Evolutionary conservation across 2,113 vertebrate genomes (phyloP), one percentile per base, ranked within the genome.

Genomic region (Phaetusa simplex): DNA sequence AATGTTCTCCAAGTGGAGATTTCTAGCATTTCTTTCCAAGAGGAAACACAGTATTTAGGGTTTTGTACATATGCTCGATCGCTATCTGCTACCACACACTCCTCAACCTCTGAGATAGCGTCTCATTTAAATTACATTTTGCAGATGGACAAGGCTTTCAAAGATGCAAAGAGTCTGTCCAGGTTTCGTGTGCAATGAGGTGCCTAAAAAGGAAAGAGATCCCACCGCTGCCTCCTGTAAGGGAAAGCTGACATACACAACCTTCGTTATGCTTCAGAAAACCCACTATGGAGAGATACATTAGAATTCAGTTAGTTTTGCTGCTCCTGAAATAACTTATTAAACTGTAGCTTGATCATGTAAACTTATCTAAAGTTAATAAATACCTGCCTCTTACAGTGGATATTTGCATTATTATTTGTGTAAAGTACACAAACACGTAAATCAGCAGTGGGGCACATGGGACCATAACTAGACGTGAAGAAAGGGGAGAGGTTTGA

Each of bases 51-150:
- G n/a, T 43, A 65, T 61, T 52, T 26, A 43, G 23, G 8, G 24
- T 3, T 88, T 76, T 61, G 6, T 24, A 20, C 19, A 9, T 1
- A 14, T 26, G 15, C 18, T 67, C 0, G 0, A 32, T 26, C n/a
- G 34, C 20, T 30, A 15, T 19, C 66, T 72, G 20, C 20, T 74
- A 45, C 40, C 12, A 7, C 5, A 30, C 8, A 12, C 20, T 4
- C 36, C 32, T 45, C 64, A 73, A 2, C 5, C 50, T 70, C 66
- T 47, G 22, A 85, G 9, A 38, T 7, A 2, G 27, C 6, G 1
- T 8, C 70, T 64, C 15, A 26, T 47, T 84, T 81, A 91, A 70
- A 58, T 3, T 49, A 26, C 24, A 22, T 27, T 84, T 50, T 56
- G 38, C 14, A 11, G 18, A 74, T 26, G 4, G 47, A 2, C 23